These are phyloP conservation scores for Prionailurus bengalensis DNA, from an alignment of 2,113 vertebrate species.

Conservation along the genomic window DNA sequence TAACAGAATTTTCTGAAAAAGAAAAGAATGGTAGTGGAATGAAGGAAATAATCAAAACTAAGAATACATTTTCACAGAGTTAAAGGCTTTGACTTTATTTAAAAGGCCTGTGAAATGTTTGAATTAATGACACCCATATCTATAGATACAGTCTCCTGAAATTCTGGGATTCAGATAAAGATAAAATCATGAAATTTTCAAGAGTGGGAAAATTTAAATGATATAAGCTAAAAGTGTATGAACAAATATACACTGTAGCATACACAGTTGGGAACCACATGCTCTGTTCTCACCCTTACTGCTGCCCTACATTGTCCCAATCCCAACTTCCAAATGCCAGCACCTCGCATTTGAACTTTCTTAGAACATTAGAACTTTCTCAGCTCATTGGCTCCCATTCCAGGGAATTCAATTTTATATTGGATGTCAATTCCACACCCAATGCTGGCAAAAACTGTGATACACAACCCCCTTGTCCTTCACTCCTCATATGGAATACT, in stretches of 20 bases:
- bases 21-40: background rate
- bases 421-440: background rate
- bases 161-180: no score
- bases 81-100: background rate
- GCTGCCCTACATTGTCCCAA: background rate
- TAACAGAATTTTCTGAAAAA: background rate
- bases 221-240: background rate
- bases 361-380: background rate
- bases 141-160: background rate
- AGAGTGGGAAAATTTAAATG: background rate
- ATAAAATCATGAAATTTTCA: background rate
- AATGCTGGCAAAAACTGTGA: background rate
- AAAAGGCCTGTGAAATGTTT: background rate
- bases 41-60: background rate
- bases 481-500: background rate
- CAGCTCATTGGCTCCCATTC: background rate
- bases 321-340: background rate
- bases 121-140: background rate
- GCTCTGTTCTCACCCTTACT: accelerated
- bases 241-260: no score
- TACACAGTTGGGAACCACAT: accelerated
- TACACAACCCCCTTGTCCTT: background rate
- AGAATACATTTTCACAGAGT: background rate
- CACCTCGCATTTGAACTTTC: no score
- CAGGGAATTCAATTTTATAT: background rate